Base-by-base conservation (phyloP, 2,113 vertebrate species). In the Tachuris rubrigastra region DNA sequence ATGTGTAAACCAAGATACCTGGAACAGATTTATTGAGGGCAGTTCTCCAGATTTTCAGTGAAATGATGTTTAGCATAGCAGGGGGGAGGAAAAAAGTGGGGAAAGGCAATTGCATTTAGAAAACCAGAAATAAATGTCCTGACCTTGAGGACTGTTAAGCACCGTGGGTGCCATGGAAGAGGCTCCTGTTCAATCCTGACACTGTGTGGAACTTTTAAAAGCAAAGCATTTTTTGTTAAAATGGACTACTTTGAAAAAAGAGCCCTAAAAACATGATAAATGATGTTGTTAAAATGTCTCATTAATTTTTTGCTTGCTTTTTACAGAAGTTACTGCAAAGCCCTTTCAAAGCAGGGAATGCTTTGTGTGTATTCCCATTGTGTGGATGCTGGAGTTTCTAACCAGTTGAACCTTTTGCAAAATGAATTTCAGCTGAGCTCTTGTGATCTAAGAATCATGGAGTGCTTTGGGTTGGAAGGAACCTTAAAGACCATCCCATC, bases 281-380 rank as follows among this genome's bases (percentile, higher is more conserved):
- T 95, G 88, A 37, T 62, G 71, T 14, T 94, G 87, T 82, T 95
- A 85, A 94, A 95, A 81, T 52, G 56, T 87, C 89, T 94, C 91
- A 86, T 95, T 96, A 95, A 85, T 80, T 91, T 91, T 92, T 77
- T 9, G 3, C 80, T 60, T 59, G 65, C 80, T 80, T 94, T 63
- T 88, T 84, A 14, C 6, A 6, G n/a, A 74, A 66, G 79, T 86
- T 76, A 46, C 53, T 55, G 83, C 78, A 39, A 81, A 78, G 66
- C 6, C 1, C 58, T 90, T 73, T 21, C 12, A 44, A 65, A 55
- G 24, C 7, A 0, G 58, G 47, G n/a, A 41, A 1, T 2, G 5
- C 81, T 87, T 81, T 73, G 46, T 77, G 3, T 65, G 3, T 41
- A 0, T 60, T 65, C 83, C 80, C 49, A 3, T 21, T 37, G 60